Base-by-base conservation (phyloP, 1,140 invertebrate species). In the Branchinecta lynchi region DNA sequence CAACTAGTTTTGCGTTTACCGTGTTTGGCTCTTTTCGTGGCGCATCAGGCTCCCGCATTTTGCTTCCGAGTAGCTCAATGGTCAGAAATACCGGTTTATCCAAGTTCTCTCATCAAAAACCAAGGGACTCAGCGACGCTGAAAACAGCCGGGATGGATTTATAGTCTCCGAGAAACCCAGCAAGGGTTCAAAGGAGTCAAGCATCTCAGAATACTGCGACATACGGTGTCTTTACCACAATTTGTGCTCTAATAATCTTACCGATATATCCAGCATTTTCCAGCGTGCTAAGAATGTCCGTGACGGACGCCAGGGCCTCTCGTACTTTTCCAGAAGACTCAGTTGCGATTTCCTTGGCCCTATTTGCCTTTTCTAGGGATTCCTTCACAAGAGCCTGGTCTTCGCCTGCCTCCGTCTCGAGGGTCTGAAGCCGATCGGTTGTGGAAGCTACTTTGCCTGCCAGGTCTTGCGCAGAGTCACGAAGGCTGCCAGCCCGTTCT, bases 301-400 rank as follows among this genome's bases (percentile, higher is more conserved):
- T 83, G 5, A 96, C 83, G 68, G 90, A 87, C 8, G 83, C 80
- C 21, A 93, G 78, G 8, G 92, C 88, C 75, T 90, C 87, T 9
- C 85, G 80, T 0, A 96, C 90, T 80, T 89, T 87, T 70, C 86
- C 85, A 46, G 86, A 84, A 0, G 90, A 89, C 73, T 89, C 84
- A 66, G 83, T 79, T 0, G 92, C 89, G 71, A 87, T 87, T 17
- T 84, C 89, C 76, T 91, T 91, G 2, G 92, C 91, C 81, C 91
- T 85, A 45, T 90, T 90, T 15, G 95, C 92, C 84, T 91, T 82
- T 73, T 83, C 81, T 73, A 86, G 81, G 3, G 85, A 85, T 77
- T 89, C 84, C 70, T 84, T 82, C 0, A 88, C 89, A 2, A 88
- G 78, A 68, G 85, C 83, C 69, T 86, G 84, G 74, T 95, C 90